Evolutionary conservation across 2,113 vertebrate species (phyloP), one percentile per base, ranked within the genome.

Genomic region (Chinchilla lanigera): DNA sequence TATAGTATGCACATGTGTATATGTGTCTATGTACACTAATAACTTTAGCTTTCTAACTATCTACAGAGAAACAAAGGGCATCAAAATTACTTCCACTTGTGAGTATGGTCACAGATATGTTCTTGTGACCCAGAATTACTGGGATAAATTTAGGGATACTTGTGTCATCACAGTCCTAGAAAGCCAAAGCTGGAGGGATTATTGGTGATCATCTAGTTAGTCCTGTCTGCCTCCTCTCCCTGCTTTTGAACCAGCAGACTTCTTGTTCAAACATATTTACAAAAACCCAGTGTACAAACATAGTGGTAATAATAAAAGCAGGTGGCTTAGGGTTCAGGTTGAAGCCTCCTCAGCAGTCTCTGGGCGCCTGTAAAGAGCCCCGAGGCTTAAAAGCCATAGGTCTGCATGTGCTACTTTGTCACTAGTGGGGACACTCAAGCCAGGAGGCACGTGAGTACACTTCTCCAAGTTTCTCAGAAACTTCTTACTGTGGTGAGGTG

Each of bases 251-350:
- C 67, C 26, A 82, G 52, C 65, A 88, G 71, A 78, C 20, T 24
- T 52, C 52, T 44, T 52, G 26, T 81, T 95, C 38, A 96, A 86
- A 83, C 41, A 19, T 28, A 22, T 56, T 88, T 92, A 63, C 38
- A 73, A 81, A 81, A 81, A 4, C 1, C 58, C 41, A 54, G 3
- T 10, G 7, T 63, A 78, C 20, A 69, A 69, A 73, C 11, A 33
- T 9, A 77, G 61, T 4, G 20, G 44, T 13, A 16, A 22, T 3
- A 85, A 35, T 7, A 24, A 69, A 67, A 83, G 38, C 22, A 44
- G 9, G 26, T 82, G 9, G 4, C 22, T 82, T 19, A 61, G 47
- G 41, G 38, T 13, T 63, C 35, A 41, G 38, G 6, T 35, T 73
- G 54, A 56, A 41, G 38, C 19, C 7, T 93, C 52, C 7, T 41